Conservation (phyloP, 2,888 invertebrate genomes). For the Acrobeloides nanus region DNA sequence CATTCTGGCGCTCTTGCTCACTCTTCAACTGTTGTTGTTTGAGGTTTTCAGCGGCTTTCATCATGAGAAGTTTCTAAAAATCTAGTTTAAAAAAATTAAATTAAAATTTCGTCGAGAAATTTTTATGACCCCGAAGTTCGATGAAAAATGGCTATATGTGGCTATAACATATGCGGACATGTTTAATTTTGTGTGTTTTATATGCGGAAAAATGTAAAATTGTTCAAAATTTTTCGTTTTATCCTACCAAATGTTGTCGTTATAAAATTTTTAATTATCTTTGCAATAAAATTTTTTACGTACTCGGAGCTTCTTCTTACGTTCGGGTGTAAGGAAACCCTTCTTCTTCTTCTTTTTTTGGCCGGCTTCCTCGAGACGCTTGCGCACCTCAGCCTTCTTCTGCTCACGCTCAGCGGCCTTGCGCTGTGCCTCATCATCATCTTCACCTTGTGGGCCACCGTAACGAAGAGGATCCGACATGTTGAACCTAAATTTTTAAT, state of each 20-base stretch:
- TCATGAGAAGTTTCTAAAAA: slow-evolving; percentile 87
- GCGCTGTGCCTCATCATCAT: slow-evolving; percentile 62
- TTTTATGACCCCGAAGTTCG: not conserved
- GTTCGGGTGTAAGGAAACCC: slow-evolving; percentile 98
- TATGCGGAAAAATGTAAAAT: slow-evolving; percentile 1
- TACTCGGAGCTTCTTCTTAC: slow-evolving; percentile 99
- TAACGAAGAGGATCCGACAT: too few species aligned
- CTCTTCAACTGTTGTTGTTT: slow-evolving; percentile 98
- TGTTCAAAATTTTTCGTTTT: slow-evolving; percentile 5
- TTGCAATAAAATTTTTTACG: too few species aligned
- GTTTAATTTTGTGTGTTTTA: too few species aligned
- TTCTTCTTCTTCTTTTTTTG: slow-evolving; percentile 94
- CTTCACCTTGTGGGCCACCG: too few species aligned
- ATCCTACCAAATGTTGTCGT: too few species aligned
- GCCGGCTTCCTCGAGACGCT: slow-evolving; percentile 95
- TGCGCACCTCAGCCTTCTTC: slow-evolving; percentile 96
- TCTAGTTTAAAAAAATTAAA: not conserved
- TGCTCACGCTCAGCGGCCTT: slow-evolving; percentile 95
- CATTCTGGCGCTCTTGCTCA: slow-evolving; percentile 88
- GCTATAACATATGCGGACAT: too few species aligned
- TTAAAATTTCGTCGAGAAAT: not conserved
- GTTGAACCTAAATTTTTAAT: too few species aligned
- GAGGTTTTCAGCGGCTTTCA: slow-evolving; percentile 98
- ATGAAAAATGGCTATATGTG: not conserved
- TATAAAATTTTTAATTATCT: slow-evolving; percentile 5